phyloP scores from a whole-genome alignment of 2,113 vertebrate genomes.

The Zosterops japonicus region DNA sequence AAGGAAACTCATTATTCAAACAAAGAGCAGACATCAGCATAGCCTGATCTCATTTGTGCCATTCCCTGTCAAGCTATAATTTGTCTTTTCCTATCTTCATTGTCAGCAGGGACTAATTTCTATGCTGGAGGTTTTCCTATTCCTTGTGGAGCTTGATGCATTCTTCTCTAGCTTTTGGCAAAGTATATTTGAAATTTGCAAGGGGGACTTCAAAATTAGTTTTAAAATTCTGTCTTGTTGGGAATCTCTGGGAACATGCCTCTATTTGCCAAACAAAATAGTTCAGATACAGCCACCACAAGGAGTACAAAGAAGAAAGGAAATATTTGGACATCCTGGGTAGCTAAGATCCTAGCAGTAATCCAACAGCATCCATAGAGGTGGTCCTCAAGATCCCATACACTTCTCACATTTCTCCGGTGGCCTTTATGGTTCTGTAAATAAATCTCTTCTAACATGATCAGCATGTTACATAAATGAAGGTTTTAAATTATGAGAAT shows the following conservation, averaged over 20 bases:
- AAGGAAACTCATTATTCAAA: slow-evolving; percentile 8
- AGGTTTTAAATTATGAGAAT: neutral
- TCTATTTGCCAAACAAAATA: neutral
- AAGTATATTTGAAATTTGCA: neutral
- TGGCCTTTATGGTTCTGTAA: neutral
- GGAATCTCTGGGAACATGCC: neutral
- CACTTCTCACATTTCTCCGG: neutral
- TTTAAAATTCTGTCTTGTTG: neutral
- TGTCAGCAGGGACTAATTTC: slow-evolving; percentile 21
- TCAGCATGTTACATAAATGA: neutral
- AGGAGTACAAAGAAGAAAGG: neutral
- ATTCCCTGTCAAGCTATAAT: slow-evolving; percentile 24
- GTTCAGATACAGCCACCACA: neutral
- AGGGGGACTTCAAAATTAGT: neutral
- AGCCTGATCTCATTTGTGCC: slow-evolving; percentile 10
- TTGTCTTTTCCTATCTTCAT: neutral
- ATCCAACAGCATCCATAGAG: fast-evolving
- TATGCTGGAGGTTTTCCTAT: neutral
- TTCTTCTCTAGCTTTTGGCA: neutral
- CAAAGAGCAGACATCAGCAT: neutral
- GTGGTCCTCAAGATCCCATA: neutral
- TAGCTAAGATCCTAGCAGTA: neutral
- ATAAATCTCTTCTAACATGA: neutral
- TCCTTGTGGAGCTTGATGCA: neutral
- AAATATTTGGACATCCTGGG: neutral